A percentile compares a stretch with the other conserved stretches of the same genome.
phyloP scores from a whole-genome alignment of 1,140 invertebrate genomes.

The Pantala flavescens region DNA sequence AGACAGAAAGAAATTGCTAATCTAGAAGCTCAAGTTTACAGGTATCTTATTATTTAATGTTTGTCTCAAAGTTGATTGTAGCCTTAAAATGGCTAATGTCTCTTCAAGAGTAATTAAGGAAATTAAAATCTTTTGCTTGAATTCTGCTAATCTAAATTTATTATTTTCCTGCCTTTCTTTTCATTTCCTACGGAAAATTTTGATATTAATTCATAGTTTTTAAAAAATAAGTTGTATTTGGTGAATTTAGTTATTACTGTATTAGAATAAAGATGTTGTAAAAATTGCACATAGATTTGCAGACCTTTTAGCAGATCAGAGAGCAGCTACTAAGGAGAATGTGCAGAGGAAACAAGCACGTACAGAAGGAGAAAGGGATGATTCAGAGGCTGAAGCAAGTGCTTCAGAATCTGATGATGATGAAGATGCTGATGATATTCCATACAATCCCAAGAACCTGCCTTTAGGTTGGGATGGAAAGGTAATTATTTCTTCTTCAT shows the following conservation, averaged over 20 bases:
- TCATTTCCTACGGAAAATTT: too few species aligned
- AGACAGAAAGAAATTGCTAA: constrained; percentile 71
- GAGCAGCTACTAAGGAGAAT: constrained; percentile 91
- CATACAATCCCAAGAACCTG: constrained; percentile 98
- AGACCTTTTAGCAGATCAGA: constrained; percentile 70
- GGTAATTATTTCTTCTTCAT: constrained; percentile 34
- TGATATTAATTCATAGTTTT: too few species aligned
- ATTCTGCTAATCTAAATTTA: too few species aligned
- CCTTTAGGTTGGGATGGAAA: constrained; percentile 99
- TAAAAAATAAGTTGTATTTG: too few species aligned
- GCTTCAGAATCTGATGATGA: constrained; percentile 76
- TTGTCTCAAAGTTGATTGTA: too few species aligned
- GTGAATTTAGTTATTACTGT: too few species aligned
- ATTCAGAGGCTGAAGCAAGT: constrained; percentile 84
- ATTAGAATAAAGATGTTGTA: too few species aligned
- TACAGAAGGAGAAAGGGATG: constrained; percentile 86
- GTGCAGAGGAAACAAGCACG: constrained; percentile 96
- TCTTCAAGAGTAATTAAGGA: too few species aligned
- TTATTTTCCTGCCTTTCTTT: too few species aligned
- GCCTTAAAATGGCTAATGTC: too few species aligned
- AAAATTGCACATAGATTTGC: constrained; percentile 45
- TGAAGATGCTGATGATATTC: constrained; percentile 87
- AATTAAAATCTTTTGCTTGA: too few species aligned
- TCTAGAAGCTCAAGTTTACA: constrained; percentile 82
- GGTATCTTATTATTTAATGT: constrained; percentile 30